phyloP scores from a whole-genome alignment of 2,113 vertebrate genomes.

The Xiphophorus maculatus region DNA sequence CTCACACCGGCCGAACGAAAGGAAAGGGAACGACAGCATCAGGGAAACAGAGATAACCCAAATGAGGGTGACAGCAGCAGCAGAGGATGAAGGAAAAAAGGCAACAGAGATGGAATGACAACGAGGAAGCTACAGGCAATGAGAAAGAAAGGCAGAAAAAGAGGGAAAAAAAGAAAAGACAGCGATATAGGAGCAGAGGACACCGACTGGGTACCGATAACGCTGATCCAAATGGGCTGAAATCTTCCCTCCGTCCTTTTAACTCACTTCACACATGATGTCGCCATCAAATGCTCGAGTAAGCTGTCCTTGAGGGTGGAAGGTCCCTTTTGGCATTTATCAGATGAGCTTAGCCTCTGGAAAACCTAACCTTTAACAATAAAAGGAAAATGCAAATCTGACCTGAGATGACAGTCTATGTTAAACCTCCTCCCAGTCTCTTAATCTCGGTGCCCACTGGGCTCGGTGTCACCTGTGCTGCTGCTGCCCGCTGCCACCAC shows the following conservation, averaged over 20 bases:
- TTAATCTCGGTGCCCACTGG: conserved; percentile 66
- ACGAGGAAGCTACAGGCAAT: conserved; percentile 42
- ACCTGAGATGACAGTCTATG: conserved; percentile 72
- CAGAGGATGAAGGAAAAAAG: conserved; percentile 42
- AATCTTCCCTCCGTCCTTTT: conserved; percentile 30
- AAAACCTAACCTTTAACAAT: conserved; percentile 76
- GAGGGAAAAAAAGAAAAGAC: conserved; percentile 22
- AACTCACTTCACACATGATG: conserved; percentile 38
- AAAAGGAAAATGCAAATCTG: conserved; percentile 77
- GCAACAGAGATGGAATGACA: conserved; percentile 55
- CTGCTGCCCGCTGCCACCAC: conserved; percentile 17
- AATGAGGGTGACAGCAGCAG: conserved; percentile 54
- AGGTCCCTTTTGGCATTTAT: conserved; percentile 58
- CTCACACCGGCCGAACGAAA: conserved; percentile 17
- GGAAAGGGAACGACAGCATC: conserved; percentile 14
- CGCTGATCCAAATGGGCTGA: conserved; percentile 34
- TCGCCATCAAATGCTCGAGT: conserved; percentile 33
- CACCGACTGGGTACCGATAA: conserved; percentile 19
- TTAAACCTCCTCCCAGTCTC: conserved; percentile 62
- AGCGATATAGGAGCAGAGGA: conserved; percentile 29
- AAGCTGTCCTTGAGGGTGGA: conserved; percentile 34
- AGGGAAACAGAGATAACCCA: conserved; percentile 38
- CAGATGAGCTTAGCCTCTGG: conserved; percentile 67
- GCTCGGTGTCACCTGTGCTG: conserved; percentile 57
- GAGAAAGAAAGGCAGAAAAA: conserved; percentile 19